Percentiles rank a stretch among this genome's conserved stretches.
Evolutionary conservation across 37 sponge, comb jelly and placozoan genomes (phyloP).

Genomic region (Bolinopsis microptera): DNA sequence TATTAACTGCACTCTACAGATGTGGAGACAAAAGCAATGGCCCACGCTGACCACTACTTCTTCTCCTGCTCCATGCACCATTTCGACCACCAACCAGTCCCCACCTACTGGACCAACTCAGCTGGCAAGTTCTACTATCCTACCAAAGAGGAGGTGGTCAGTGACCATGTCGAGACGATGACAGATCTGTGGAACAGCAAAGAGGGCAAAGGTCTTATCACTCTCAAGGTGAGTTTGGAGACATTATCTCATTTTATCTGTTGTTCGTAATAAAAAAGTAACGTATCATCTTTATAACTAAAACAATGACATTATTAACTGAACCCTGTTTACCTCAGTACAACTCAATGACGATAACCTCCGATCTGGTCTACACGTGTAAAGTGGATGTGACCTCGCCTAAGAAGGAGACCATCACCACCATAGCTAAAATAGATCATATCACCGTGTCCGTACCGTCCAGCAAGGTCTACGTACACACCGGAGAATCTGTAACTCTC

Average conservation of each 20-base stretch:
- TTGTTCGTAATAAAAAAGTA: too few relatives aligned
- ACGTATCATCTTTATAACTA: too few relatives aligned
- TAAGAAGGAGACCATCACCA: background rate
- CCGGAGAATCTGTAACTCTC: background rate
- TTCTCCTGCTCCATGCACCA: background rate
- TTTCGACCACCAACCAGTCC: background rate
- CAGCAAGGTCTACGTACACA: constrained; percentile 1
- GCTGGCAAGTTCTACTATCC: constrained; percentile 10
- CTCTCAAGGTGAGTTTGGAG: background rate
- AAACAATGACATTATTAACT: background rate
- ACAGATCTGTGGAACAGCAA: background rate
- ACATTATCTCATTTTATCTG: too few relatives aligned
- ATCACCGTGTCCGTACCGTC: constrained; percentile 11
- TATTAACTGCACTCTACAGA: background rate
- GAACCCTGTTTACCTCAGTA: background rate
- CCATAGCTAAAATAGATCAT: background rate
- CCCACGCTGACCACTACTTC: background rate
- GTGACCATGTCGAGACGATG: background rate
- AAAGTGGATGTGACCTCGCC: background rate
- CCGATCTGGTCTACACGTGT: background rate
- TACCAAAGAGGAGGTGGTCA: constrained; percentile 4
- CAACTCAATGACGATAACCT: background rate
- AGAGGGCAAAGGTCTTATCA: background rate
- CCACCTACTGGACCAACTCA: background rate
- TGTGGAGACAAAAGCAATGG: background rate